Evolutionary conservation across 2,888 invertebrate species (phyloP), one percentile per base, ranked within the genome.

Genomic region (Agriopis leucophaearia): DNA sequence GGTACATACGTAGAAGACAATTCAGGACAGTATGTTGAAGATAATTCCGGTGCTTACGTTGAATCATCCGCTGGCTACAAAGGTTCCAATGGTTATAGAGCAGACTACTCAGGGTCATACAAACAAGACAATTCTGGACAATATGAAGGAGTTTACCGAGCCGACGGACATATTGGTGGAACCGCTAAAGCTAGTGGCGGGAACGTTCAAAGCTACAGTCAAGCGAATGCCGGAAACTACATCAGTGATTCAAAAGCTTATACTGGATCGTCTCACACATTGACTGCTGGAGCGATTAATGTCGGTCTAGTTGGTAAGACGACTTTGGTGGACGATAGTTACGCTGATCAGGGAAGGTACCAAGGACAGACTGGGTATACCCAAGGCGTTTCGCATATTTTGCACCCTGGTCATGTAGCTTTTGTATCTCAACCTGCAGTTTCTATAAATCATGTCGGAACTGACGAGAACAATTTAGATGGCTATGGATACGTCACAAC

Each of bases 241-340:
- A 77, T 91, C 45, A 86, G 80, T 15, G 86, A 87, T 69, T 80
- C 84, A 1, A 88, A 87, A 56, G 88, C 86, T 3, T 85, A 84
- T 27, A 88, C 89, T 45, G 92, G 92, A 8, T 84, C 83, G 0
- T 88, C 91, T 8, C 94, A 94, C 58, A 89, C 89, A 55, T 81
- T 94, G 35, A 90, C 93, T 6, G 92, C 92, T 12, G 94, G 94
- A 40, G 92, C 94, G 42, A 85, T 94, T 0, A 94, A 93, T 73
- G 92, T 94, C 13, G 94, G 90, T 38, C 81, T 94, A 47, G 94
- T 94, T 8, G 94, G 94, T 44, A 94, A 94, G 79, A 94, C 94
- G 1, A 90, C 90, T 13, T 81, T 94, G 62, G 79, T 94, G 0
- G 94, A 94, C 64, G 83, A 86, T 36, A 83, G 82, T 56, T 88